These are phyloP conservation scores for Lycaena phlaeas DNA, from an alignment of 2,888 invertebrate genomes.

Conservation along the genomic window DNA sequence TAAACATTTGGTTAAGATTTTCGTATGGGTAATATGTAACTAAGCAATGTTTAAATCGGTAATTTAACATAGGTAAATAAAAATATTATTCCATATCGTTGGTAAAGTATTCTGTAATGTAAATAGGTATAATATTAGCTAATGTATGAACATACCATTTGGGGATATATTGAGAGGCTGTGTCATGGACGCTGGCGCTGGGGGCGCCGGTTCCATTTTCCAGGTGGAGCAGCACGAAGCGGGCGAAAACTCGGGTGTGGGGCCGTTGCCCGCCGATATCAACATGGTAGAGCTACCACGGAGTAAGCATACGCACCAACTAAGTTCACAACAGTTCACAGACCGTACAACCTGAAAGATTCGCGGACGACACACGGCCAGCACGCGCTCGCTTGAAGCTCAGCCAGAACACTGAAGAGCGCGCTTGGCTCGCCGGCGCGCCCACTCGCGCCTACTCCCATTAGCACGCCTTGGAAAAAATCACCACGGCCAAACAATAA, in stretches of 20 bases:
- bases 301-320: slow-evolving; percentile 46
- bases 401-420: slow-evolving; percentile 73
- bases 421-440: slow-evolving; percentile 67
- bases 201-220: slow-evolving; percentile 77
- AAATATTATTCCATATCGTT: too few species aligned
- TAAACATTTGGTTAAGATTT: too few species aligned
- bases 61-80: too few species aligned
- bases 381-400: slow-evolving; percentile 70
- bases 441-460: slow-evolving; percentile 72
- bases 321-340: slow-evolving; percentile 48
- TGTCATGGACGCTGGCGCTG: slow-evolving; percentile 61
- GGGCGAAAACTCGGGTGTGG: slow-evolving; percentile 72
- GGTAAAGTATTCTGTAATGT: too few species aligned
- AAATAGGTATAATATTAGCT: too few species aligned
- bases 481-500: slow-evolving; percentile 64
- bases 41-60: too few species aligned
- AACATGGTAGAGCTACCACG: slow-evolving; percentile 70
- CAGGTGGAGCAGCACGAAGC: slow-evolving; percentile 74
- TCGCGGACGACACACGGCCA: slow-evolving; percentile 32
- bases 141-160: slow-evolving; percentile 57
- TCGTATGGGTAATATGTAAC: too few species aligned
- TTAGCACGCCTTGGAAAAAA: slow-evolving; percentile 71
- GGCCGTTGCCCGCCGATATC: slow-evolving; percentile 77
- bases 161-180: slow-evolving; percentile 75
- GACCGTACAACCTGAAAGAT: slow-evolving; percentile 21